These are phyloP conservation scores for Dolichoris vasculosae DNA, from an alignment of 1,140 invertebrate species.

Conservation along the genomic window DNA sequence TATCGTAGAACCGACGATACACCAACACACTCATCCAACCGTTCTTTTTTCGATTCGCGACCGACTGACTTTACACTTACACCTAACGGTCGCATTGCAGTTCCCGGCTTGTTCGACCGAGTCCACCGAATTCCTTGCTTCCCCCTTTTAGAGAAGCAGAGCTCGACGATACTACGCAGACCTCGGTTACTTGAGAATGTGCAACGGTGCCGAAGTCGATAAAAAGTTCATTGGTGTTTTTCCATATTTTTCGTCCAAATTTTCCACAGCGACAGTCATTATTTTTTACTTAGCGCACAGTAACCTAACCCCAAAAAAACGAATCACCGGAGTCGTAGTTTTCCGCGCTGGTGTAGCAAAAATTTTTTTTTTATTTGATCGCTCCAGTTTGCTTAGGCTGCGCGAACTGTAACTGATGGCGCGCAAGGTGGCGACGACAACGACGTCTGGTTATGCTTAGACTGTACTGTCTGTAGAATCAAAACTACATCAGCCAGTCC, in stretches of 20 bases:
- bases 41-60: background rate
- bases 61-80: constrained; percentile 51
- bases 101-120: constrained; percentile 49
- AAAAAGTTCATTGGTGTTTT: too few species aligned
- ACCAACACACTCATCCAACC: background rate
- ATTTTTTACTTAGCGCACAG: background rate
- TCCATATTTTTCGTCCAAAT: background rate
- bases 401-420: constrained; percentile 33
- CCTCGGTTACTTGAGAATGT: too few species aligned
- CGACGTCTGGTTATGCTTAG: constrained; percentile 20
- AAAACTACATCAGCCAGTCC: constrained; percentile 23
- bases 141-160: too few species aligned
- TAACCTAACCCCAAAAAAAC: constrained; percentile 27
- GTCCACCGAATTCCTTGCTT: background rate
- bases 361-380: constrained; percentile 35
- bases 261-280: background rate
- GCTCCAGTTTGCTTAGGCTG: constrained; percentile 48
- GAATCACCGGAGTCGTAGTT: background rate
- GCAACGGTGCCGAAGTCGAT: too few species aligned
- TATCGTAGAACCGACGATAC: too few species aligned
- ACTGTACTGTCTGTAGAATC: constrained; percentile 46
- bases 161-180: too few species aligned
- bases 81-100: constrained; percentile 53
- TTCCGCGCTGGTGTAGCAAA: constrained; percentile 34
- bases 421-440: constrained; percentile 24